Percentiles rank a stretch among this genome's conserved stretches.
These are phyloP conservation scores for Hyperoplus lanceolatus DNA, from an alignment of 2,797 vertebrate genomes.

Conservation along the genomic window DNA sequence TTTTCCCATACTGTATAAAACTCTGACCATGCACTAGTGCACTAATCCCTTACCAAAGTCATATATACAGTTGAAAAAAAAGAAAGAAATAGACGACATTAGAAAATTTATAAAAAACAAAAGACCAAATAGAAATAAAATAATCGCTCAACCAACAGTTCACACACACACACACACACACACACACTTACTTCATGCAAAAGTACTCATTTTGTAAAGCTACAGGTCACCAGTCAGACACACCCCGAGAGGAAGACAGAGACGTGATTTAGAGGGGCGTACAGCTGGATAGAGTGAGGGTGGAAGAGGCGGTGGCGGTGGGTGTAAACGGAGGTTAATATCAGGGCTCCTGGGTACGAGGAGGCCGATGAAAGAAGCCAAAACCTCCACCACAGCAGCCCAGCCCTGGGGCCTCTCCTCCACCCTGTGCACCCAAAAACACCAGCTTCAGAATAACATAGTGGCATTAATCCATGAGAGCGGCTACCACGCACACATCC, in stretches of 20 bases:
- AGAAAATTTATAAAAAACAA: slow-evolving; percentile 47
- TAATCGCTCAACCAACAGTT: slow-evolving; percentile 47
- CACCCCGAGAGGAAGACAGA: slow-evolving; percentile 47
- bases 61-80: slow-evolving; percentile 63
- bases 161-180: slow-evolving; percentile 61
- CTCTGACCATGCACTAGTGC: slow-evolving; percentile 60
- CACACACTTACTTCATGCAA: slow-evolving; percentile 64
- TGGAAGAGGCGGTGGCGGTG: slow-evolving; percentile 28
- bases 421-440: slow-evolving; percentile 65
- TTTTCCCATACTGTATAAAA: slow-evolving; percentile 55
- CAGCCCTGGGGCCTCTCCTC: slow-evolving; percentile 58
- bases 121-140: slow-evolving; percentile 48
- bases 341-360: slow-evolving; percentile 50
- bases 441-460: slow-evolving; percentile 60
- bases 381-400: slow-evolving; percentile 66
- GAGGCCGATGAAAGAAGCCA: slow-evolving; percentile 42
- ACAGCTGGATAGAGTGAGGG: slow-evolving; percentile 5
- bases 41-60: slow-evolving; percentile 51
- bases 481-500: slow-evolving; percentile 17
- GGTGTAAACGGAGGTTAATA: slow-evolving; percentile 67
- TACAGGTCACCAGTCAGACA: slow-evolving; percentile 57
- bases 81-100: slow-evolving; percentile 50
- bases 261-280: slow-evolving; percentile 40
- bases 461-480: slow-evolving; percentile 50
- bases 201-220: slow-evolving; percentile 57